These are phyloP conservation scores for Megatriorchis doriae DNA, from an alignment of 2,113 vertebrate species.

Conservation along the genomic window DNA sequence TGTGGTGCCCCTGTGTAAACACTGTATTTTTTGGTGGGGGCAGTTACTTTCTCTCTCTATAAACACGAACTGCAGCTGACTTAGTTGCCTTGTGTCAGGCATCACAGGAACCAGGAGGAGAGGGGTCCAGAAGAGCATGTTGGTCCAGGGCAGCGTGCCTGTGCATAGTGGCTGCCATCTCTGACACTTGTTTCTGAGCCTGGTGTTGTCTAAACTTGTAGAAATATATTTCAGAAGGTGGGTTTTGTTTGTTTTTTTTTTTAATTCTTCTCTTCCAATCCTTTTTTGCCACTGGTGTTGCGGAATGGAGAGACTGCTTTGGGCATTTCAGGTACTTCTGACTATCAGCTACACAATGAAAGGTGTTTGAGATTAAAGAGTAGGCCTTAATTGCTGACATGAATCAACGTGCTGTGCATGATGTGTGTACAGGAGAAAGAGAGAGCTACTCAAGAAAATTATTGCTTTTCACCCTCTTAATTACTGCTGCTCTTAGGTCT, in stretches of 20 bases:
- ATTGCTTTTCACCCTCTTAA: neutral
- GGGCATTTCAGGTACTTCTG: neutral
- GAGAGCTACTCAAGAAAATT: neutral
- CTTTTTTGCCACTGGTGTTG: neutral
- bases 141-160: neutral
- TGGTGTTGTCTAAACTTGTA: neutral
- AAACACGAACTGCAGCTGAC: neutral
- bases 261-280: neutral
- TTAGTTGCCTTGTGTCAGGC: neutral
- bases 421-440: neutral
- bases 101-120: rapidly evolving
- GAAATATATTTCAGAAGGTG: neutral
- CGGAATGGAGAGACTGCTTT: neutral
- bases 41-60: neutral
- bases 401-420: neutral
- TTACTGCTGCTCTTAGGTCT: constrained; percentile 23
- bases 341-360: neutral
- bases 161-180: neutral
- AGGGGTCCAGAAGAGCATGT: neutral
- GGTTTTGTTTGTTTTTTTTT: neutral
- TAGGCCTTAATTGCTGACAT: neutral
- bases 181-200: neutral
- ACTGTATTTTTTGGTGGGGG: neutral
- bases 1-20: neutral
- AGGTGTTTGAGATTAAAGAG: neutral